Evolutionary conservation across 2,888 invertebrate genomes (phyloP), one percentile per base, ranked within the genome.

Genomic region (Agrilus cyanescens): DNA sequence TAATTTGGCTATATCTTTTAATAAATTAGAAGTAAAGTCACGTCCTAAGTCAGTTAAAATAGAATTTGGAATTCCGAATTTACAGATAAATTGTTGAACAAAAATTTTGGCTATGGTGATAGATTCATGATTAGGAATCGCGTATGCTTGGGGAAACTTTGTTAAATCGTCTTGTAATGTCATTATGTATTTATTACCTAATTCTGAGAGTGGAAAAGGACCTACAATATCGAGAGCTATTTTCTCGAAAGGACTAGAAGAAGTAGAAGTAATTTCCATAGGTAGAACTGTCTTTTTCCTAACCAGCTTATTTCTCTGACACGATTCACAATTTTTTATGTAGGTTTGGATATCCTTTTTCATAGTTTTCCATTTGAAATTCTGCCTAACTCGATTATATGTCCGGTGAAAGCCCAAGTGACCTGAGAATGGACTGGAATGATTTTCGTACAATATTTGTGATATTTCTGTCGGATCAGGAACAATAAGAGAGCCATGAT

Each of bases 131-230:
- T 62, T 55, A 12, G 49, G 50, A 12, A 62, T 45, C 2, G 59
- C 47, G 37, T 52, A 45, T 6, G 58, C 56, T 43, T 51, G 50
- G 5, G 55, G 56, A 44, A 50, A 59, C 51, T 61, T 60, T 0
- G 59, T 57, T 20, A 59, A 42, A 46, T 58, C 56, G 43, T 60
- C 59, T 48, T 59, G 55, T 38, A 53, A 44, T 10, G 53, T 58
- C 14, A 57, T 18, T 16, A 55, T 47, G 38, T 47, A 59, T 41
- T 44, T 49, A 47, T 55, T 53, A n/a, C 51, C 54, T 25, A 49
- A 42, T 45, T 51, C 44, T 4, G 51, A 53, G 12, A 48, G 31
- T 12, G 53, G 53, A 41, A 58, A 40, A 3, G 57, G 58, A 10
- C 57, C 59, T 16, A 59, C 57, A 8, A 60, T 53, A 36, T 61